Percentiles rank a stretch among this genome's conserved stretches.
Evolutionary conservation across 2,888 invertebrate genomes (phyloP).

Genomic region (Antheraea yamamai): DNA sequence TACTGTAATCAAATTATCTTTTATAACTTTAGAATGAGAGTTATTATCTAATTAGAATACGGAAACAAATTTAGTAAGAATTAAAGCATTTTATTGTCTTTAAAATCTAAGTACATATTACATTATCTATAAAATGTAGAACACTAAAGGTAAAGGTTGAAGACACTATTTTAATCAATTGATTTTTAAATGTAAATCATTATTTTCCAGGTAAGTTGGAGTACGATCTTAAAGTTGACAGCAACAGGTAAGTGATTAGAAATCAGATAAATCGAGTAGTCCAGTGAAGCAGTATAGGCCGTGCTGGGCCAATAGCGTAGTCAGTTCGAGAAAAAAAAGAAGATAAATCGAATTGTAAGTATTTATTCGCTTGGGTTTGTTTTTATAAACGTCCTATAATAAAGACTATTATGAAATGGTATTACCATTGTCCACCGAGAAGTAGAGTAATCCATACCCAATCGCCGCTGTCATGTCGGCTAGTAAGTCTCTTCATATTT

Average conservation of each 20-base stretch:
- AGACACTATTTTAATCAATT: too few species aligned
- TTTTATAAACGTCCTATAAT: too few species aligned
- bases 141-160: neutral
- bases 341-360: too few species aligned
- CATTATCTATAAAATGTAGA: neutral
- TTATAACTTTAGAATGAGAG: neutral
- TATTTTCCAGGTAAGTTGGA: conserved; percentile 10
- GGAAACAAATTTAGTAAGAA: neutral
- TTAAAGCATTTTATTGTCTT: neutral
- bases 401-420: too few species aligned
- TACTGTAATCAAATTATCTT: conserved; percentile 4
- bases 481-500: too few species aligned
- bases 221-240: conserved; percentile 19
- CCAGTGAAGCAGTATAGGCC: too few species aligned
- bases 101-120: neutral
- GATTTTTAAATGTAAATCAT: neutral
- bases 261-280: neutral
- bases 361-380: too few species aligned
- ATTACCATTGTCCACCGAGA: too few species aligned
- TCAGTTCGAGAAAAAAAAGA: too few species aligned
- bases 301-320: too few species aligned
- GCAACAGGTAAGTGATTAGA: neutral
- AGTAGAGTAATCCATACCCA: too few species aligned
- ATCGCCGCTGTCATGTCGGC: too few species aligned
- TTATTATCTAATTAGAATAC: conserved; percentile 6